Base-by-base conservation (phyloP, 2,888 invertebrate genomes). In the Patella depressa region DNA sequence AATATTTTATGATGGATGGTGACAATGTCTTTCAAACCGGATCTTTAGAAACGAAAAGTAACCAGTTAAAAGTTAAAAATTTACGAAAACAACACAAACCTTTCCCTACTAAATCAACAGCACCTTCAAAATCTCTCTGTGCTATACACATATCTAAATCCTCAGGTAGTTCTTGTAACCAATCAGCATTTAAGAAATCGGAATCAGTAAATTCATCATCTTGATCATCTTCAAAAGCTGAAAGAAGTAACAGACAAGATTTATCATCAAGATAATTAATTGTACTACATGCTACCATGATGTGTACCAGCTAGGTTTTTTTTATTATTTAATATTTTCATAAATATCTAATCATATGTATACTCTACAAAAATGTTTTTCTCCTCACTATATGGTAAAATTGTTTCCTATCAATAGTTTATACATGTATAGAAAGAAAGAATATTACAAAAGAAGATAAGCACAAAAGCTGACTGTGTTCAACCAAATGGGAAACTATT, bases 141-240 rank as follows among this genome's bases (percentile, higher is more conserved):
- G 98, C 98, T 83, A 98, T 96, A 86, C 95, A 94, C 17, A 98
- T 97, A 93, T 99, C 98, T 76, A 99, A 93, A 91, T 98, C 98
- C 91, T 98, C 98, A 1, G 96, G 95, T 4, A 96, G 95, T 91
- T 98, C 97, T 78, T 95, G 92, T 76, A 98, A 92, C 98, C 98
- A 98, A 88, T 91, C 91, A 80, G 82, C 85, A 79, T 88, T 87
- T n/a, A 89, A 83, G 78, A 88, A 83, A 77, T 89, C 89, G 24
- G 86, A 83, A 76, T 89, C 89, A 79, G 88, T 83, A 34, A 85
- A 84, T 72, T 83, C 82, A 45, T 82, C 81, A 55, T 81, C 79
- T 70, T 85, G 83, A 73, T 81, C 83, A 34, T 75, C 81, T 53
- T 85, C 84, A 79, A 87, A 85, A 53, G 85, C 86, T 86, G 80